These are phyloP conservation scores for Eueides isabella DNA, from an alignment of 1,140 invertebrate genomes.

Conservation along the genomic window DNA sequence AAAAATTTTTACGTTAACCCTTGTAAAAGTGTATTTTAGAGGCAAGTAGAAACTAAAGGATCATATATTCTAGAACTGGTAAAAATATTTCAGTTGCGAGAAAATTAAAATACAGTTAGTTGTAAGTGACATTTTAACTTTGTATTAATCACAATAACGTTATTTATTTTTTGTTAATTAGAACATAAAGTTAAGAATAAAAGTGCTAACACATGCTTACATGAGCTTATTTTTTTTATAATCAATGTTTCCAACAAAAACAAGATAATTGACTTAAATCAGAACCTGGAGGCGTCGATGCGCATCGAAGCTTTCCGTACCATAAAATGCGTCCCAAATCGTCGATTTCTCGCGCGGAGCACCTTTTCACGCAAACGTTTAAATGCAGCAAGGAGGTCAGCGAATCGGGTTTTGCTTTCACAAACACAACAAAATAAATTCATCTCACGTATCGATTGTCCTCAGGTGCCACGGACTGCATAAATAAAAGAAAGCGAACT, in stretches of 20 bases:
- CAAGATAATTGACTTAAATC: slow-evolving; percentile 14
- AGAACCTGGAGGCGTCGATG: slow-evolving; percentile 24
- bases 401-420: slow-evolving; percentile 79
- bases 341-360: slow-evolving; percentile 72
- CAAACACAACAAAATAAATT: slow-evolving; percentile 82
- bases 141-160: neutral
- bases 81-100: neutral
- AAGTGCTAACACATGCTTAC: neutral
- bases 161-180: neutral
- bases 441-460: slow-evolving; percentile 81
- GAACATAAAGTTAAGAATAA: neutral
- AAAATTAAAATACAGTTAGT: neutral
- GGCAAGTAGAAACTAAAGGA: neutral
- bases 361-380: slow-evolving; percentile 79
- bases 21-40: neutral
- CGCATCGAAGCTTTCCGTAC: slow-evolving; percentile 54
- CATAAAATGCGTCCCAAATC: slow-evolving; percentile 74
- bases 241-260: neutral
- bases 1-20: slow-evolving; percentile 8
- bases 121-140: slow-evolving; percentile 4
- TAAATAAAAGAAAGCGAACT: slow-evolving; percentile 79
- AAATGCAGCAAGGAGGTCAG: slow-evolving; percentile 76
- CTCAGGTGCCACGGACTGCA: slow-evolving; percentile 69
- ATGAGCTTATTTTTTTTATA: neutral
- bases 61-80: slow-evolving; percentile 1